phyloP scores from a whole-genome alignment of 2,888 invertebrate species.

The Drosophila longiperda region DNA sequence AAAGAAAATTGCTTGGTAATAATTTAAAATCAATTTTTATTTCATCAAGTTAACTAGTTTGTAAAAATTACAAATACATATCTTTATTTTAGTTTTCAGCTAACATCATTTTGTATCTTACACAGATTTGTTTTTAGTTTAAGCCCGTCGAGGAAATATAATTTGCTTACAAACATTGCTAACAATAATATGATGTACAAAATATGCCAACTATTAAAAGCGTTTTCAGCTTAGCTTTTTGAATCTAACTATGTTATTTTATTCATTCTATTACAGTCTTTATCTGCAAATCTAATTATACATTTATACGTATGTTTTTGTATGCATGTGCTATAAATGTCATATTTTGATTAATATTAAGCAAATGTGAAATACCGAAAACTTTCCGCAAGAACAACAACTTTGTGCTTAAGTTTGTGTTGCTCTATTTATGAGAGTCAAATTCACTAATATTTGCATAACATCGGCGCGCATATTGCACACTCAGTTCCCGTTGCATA shows the following conservation, averaged over 20 bases:
- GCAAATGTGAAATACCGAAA: neutral
- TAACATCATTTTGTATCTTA: neutral
- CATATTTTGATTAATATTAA: neutral
- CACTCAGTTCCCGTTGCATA: neutral
- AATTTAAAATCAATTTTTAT: neutral
- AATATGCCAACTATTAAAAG: neutral
- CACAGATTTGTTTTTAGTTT: neutral
- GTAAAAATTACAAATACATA: neutral
- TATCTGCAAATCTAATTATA: neutral
- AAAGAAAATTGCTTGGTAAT: neutral
- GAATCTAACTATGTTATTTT: neutral
- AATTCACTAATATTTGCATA: slow-evolving; percentile 1
- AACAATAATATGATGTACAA: neutral
- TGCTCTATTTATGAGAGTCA: neutral
- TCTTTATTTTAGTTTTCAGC: neutral
- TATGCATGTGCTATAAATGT: neutral
- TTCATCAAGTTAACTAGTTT: neutral
- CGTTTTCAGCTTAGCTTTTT: neutral
- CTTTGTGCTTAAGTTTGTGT: neutral
- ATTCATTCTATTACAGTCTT: neutral
- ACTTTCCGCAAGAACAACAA: neutral
- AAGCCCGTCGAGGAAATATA: no score
- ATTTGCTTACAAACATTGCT: neutral
- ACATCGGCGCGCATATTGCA: neutral
- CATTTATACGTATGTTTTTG: neutral